Conservation (phyloP, 1,140 invertebrate species). For the Heliconius himera region DNA sequence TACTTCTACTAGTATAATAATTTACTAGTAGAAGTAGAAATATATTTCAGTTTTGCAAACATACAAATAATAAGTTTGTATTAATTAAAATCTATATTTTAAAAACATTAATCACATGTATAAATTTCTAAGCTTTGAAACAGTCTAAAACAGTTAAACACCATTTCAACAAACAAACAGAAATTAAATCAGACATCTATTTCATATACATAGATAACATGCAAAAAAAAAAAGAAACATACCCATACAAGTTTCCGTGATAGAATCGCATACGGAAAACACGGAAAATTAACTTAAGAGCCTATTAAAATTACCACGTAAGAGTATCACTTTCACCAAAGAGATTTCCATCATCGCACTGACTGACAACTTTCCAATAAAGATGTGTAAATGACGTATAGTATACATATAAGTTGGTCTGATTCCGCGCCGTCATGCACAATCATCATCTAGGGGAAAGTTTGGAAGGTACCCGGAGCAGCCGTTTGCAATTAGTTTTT, state of each 20-base stretch:
- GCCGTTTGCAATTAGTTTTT: neutral
- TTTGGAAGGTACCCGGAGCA: conserved; percentile 7
- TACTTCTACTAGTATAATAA: too few relatives aligned
- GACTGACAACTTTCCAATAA: conserved; percentile 70
- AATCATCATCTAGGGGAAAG: conserved; percentile 49
- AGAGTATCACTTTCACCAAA: conserved; percentile 56
- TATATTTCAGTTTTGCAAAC: too few relatives aligned
- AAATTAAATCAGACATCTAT: too few relatives aligned
- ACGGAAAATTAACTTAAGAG: conserved; percentile 36
- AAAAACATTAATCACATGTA: too few relatives aligned
- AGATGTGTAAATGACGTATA: conserved; percentile 48
- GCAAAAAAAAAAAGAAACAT: conserved; percentile 17
- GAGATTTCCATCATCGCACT: conserved; percentile 68
- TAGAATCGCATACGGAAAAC: conserved; percentile 49
- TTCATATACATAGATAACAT: too few relatives aligned
- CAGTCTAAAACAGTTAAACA: too few relatives aligned
- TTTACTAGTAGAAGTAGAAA: too few relatives aligned
- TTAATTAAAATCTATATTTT: too few relatives aligned
- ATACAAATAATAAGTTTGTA: too few relatives aligned
- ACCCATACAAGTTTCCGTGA: conserved; percentile 36
- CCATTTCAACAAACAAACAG: too few relatives aligned
- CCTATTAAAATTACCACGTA: conserved; percentile 22
- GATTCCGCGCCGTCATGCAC: conserved; percentile 61
- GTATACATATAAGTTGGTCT: conserved; percentile 37
- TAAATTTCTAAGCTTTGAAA: too few relatives aligned